These are phyloP conservation scores for Vombatus ursinus DNA, from an alignment of 2,113 vertebrate species.

Conservation along the genomic window DNA sequence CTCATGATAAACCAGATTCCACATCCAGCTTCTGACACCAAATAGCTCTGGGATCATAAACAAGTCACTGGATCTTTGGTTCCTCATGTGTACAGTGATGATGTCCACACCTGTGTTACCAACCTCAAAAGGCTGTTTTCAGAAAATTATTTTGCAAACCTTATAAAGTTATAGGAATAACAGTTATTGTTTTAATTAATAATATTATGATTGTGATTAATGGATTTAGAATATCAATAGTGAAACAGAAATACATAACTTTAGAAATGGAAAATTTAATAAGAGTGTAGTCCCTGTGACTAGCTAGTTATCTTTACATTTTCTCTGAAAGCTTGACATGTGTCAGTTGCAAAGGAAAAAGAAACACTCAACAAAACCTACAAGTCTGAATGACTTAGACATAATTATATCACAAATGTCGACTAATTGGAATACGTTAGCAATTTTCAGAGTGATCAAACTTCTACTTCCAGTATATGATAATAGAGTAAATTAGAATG, in stretches of 20 bases:
- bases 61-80: not conserved
- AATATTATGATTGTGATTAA: not conserved
- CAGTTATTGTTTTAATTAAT: not conserved
- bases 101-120: not conserved
- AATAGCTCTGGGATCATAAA: too few species aligned
- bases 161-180: not conserved
- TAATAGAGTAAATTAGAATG: not conserved
- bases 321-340: too few species aligned
- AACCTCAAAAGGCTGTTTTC: not conserved
- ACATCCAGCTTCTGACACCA: too few species aligned
- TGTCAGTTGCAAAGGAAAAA: not conserved
- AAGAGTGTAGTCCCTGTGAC: not conserved
- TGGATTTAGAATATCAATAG: not conserved
- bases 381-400: not conserved
- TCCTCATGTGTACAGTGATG: not conserved
- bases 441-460: not conserved
- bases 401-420: not conserved
- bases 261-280: not conserved
- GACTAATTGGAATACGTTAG: not conserved
- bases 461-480: not conserved
- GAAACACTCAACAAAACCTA: not conserved
- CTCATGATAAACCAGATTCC: too few species aligned
- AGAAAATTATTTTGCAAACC: not conserved
- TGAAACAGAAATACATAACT: not conserved
- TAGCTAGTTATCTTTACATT: too few species aligned